Conservation (phyloP, 2,113 vertebrate genomes). For the Machaerirhynchus nigripectus region DNA sequence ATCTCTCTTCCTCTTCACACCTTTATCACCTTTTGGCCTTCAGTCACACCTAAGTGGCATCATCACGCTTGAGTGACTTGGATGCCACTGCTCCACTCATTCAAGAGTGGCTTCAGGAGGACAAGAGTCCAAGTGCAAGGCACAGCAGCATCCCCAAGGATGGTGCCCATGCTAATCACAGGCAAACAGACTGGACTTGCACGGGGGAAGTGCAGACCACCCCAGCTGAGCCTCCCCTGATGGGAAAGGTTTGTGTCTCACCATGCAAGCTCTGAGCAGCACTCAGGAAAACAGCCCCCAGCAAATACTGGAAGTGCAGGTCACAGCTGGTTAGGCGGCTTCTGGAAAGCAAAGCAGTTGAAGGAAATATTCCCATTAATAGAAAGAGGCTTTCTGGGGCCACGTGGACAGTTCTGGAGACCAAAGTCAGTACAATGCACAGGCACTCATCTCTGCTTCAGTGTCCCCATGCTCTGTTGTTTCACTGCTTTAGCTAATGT, state of each 20-base stretch:
- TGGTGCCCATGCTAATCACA: background rate
- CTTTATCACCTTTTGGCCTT: background rate
- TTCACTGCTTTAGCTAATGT: background rate
- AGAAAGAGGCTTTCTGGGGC: conserved; percentile 11
- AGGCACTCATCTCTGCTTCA: background rate
- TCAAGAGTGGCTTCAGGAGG: background rate
- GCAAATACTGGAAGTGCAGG: background rate
- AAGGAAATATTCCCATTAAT: conserved; percentile 1
- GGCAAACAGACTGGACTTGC: background rate
- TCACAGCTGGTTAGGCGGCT: background rate
- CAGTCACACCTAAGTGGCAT: background rate
- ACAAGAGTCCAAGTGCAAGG: background rate
- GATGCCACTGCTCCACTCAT: background rate
- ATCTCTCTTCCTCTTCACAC: background rate
- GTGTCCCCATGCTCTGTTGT: background rate
- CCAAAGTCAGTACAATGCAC: background rate
- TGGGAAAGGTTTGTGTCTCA: background rate
- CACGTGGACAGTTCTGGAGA: background rate
- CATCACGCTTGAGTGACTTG: background rate
- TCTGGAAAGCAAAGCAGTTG: conserved; percentile 20
- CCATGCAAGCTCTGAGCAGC: background rate
- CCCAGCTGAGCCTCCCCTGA: background rate
- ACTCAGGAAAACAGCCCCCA: background rate
- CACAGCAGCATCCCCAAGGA: background rate
- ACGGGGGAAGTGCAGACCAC: background rate